phyloP scores from a whole-genome alignment of 1,140 invertebrate species.

The Anoplophora glabripennis region DNA sequence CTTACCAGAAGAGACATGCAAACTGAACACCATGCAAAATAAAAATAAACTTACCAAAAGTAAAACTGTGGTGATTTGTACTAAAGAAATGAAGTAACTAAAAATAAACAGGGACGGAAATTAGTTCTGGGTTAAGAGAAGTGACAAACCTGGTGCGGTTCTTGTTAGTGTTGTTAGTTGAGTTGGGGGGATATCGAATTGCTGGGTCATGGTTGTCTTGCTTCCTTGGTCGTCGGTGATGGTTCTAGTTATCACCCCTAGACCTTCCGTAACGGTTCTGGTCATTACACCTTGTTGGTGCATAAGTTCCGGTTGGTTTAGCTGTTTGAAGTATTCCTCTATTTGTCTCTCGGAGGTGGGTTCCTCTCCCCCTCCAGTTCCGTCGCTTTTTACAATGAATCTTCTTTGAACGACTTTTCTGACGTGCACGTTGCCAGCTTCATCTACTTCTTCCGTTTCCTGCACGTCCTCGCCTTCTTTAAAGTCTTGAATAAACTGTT shows the following conservation, averaged over 20 bases:
- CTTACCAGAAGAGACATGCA: slow-evolving; percentile 16
- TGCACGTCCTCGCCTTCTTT: slow-evolving; percentile 53
- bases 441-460: slow-evolving; percentile 53
- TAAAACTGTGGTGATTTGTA: no score
- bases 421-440: slow-evolving; percentile 54
- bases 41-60: slow-evolving; percentile 29
- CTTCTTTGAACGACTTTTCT: slow-evolving; percentile 53
- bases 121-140: not conserved
- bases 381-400: slow-evolving; percentile 47
- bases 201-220: slow-evolving; percentile 18
- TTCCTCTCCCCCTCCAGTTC: slow-evolving; percentile 2
- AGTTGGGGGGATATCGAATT: slow-evolving; percentile 18
- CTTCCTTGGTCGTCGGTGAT: slow-evolving; percentile 16
- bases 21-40: slow-evolving; percentile 31
- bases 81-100: no score
- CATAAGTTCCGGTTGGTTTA: slow-evolving; percentile 26
- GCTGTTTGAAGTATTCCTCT: slow-evolving; percentile 27
- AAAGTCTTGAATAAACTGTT: slow-evolving; percentile 54
- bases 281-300: slow-evolving; percentile 26
- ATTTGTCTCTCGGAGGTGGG: slow-evolving; percentile 24
- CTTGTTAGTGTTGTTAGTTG: slow-evolving; percentile 26
- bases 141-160: slow-evolving; percentile 30
- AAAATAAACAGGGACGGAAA: not conserved
- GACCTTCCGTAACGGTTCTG: slow-evolving; percentile 10
- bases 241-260: slow-evolving; percentile 18